Evolutionary conservation across 2,888 invertebrate genomes (phyloP).

Genomic region (Aphodius granarius): DNA sequence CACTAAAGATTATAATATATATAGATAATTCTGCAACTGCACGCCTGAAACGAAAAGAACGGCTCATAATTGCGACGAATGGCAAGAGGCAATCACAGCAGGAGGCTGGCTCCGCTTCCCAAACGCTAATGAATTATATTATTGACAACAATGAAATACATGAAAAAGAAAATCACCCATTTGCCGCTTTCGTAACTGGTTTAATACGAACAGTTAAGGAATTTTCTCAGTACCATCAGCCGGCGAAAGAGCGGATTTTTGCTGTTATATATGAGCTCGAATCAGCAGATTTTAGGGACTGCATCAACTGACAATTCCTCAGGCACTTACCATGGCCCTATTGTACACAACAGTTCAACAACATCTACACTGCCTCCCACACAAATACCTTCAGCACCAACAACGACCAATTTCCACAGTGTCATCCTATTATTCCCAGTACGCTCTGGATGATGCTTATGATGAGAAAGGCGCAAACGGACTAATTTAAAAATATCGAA

Average conservation of each 20-base stretch:
- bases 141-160: not conserved
- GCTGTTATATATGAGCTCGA: not conserved
- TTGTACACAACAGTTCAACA: no score
- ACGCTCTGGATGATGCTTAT: no score
- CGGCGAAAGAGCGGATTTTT: not conserved
- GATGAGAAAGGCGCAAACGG: no score
- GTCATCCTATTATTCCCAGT: not conserved
- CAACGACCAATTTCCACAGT: not conserved
- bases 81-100: not conserved
- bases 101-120: not conserved
- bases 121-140: not conserved
- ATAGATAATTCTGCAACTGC: not conserved
- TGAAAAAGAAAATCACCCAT: not conserved
- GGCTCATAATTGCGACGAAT: not conserved
- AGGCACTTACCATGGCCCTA: no score
- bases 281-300: not conserved
- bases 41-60: not conserved
- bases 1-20: no score
- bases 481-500: no score
- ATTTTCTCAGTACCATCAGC: not conserved
- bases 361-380: not conserved
- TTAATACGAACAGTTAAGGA: not conserved
- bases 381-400: not conserved
- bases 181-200: not conserved
- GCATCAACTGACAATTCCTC: not conserved